Conservation (phyloP, 2,888 invertebrate genomes). For the Endomychus coccineus region DNA sequence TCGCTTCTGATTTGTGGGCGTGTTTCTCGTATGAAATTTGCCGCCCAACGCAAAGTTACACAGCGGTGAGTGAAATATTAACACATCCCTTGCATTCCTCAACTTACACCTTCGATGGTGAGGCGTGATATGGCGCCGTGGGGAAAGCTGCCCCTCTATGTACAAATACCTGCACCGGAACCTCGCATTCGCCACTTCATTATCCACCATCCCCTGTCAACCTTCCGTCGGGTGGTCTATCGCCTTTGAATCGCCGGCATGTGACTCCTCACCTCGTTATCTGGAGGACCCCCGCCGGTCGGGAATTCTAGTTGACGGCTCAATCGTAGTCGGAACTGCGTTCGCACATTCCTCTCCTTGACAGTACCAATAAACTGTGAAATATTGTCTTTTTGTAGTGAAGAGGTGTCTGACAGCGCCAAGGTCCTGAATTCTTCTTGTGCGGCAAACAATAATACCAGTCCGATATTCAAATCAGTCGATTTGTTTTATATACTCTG, state of each 20-base stretch:
- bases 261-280: conserved; percentile 38
- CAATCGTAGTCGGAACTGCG: conserved; percentile 33
- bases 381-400: conserved; percentile 32
- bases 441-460: too few species aligned
- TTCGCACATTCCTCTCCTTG: conserved; percentile 22
- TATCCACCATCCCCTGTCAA: conserved; percentile 38
- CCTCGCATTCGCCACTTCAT: conserved; percentile 34
- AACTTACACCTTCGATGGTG: conserved; percentile 39
- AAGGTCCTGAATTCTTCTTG: conserved; percentile 5
- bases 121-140: conserved; percentile 39
- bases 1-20: conserved; percentile 33
- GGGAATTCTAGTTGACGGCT: conserved; percentile 33
- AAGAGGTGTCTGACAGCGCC: conserved; percentile 13
- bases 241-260: conserved; percentile 27
- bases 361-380: conserved; percentile 33
- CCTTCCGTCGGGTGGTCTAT: conserved; percentile 30
- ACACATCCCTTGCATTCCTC: conserved; percentile 38
- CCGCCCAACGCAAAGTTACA: conserved; percentile 24
- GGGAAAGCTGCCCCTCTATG: conserved; percentile 15
- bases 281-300: conserved; percentile 26
- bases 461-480: too few species aligned
- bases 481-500: too few species aligned
- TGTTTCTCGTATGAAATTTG: conserved; percentile 30
- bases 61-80: conserved; percentile 38
- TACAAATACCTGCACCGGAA: conserved; percentile 1